These are phyloP conservation scores for Macropus fuliginosus DNA, from an alignment of 2,797 vertebrate species.

Conservation along the genomic window DNA sequence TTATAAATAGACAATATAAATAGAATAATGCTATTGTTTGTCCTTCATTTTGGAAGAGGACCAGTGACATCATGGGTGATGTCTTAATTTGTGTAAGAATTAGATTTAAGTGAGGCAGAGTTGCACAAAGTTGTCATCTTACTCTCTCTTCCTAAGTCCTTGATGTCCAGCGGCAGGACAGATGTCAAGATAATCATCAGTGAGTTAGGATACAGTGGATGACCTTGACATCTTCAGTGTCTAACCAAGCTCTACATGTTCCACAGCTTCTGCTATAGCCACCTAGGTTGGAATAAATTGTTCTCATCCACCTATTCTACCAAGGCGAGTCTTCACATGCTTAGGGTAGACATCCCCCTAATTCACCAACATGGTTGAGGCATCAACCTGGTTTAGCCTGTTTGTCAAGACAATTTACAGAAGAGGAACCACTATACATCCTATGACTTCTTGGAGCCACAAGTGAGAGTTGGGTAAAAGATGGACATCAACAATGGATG, in stretches of 20 bases:
- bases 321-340: neutral
- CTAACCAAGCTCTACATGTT: neutral
- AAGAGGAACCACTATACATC: neutral
- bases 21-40: neutral
- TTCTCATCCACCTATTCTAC: neutral
- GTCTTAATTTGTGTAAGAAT: neutral
- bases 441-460: neutral
- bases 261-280: neutral
- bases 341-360: neutral
- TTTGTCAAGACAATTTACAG: neutral
- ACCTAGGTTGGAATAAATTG: neutral
- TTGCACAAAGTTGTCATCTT: too few species aligned
- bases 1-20: neutral
- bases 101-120: too few species aligned
- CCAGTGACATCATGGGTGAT: neutral
- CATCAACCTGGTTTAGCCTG: neutral
- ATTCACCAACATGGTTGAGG: neutral
- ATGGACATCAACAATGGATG: neutral
- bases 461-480: neutral
- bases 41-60: neutral
- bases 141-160: too few species aligned
- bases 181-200: too few species aligned
- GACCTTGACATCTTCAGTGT: neutral
- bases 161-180: too few species aligned
- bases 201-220: neutral